Evolutionary conservation across 1,140 invertebrate genomes (phyloP).

Genomic region (Wasmannia auropunctata): DNA sequence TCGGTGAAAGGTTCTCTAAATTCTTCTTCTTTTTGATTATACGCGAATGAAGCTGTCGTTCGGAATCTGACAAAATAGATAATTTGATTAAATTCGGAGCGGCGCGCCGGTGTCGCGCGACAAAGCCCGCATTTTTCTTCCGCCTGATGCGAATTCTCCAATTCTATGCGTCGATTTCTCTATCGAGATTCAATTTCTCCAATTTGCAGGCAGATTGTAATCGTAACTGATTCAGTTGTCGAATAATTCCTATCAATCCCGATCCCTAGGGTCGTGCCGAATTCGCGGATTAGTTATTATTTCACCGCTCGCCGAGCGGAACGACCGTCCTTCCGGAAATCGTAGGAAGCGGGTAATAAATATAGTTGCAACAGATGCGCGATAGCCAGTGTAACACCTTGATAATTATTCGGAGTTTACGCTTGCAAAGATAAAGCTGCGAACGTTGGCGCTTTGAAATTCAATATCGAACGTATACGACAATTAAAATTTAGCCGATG

Average conservation of each 20-base stretch:
- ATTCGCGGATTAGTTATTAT: slow-evolving; percentile 42
- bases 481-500: background rate
- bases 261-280: background rate
- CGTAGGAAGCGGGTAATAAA: background rate
- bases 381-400: background rate
- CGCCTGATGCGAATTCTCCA: background rate
- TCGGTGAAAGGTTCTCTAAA: background rate
- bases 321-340: background rate
- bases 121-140: background rate
- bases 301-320: background rate
- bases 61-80: background rate
- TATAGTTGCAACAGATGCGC: background rate
- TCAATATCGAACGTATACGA: background rate
- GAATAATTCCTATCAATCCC: slow-evolving; percentile 27
- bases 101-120: background rate
- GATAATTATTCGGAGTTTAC: background rate
- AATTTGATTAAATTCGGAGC: background rate
- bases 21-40: slow-evolving; percentile 2
- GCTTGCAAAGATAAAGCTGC: background rate
- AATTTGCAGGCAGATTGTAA: slow-evolving; percentile 42
- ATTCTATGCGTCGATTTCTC: background rate
- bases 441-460: background rate
- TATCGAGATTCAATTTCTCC: background rate
- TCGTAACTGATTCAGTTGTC: slow-evolving; percentile 33
- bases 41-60: background rate